Conservation (phyloP, 2,113 vertebrate genomes). For the Phaethon lepturus region DNA sequence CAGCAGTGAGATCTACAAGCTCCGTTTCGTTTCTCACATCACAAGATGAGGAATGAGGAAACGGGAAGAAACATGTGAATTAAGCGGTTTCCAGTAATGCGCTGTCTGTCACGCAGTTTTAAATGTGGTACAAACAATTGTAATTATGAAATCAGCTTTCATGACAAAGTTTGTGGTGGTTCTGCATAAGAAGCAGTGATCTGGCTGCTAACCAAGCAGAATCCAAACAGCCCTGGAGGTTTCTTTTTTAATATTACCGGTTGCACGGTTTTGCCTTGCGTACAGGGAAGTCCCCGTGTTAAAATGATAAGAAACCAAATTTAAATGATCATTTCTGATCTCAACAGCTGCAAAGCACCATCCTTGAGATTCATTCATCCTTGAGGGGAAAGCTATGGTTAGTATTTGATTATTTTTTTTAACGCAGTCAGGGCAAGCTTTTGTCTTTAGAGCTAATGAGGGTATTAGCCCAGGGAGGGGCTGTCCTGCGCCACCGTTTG, state of each 20-base stretch:
- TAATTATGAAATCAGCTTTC: neutral
- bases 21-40: neutral
- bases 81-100: neutral
- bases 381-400: fast-evolving
- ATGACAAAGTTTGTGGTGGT: neutral
- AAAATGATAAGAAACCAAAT: neutral
- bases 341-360: neutral
- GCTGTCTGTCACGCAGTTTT: neutral
- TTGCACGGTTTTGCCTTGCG: neutral
- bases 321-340: neutral
- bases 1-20: neutral
- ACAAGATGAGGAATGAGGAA: neutral
- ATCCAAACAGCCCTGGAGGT: neutral
- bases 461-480: neutral
- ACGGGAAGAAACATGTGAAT: neutral
- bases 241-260: neutral
- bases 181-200: neutral
- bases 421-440: neutral
- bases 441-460: neutral
- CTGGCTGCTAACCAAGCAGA: neutral
- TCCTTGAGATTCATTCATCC: neutral
- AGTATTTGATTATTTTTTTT: neutral
- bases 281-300: neutral
- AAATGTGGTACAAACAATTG: neutral
- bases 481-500: neutral